Base-by-base conservation (phyloP, 2,797 vertebrate species). In the Telmatherina bonti region DNA sequence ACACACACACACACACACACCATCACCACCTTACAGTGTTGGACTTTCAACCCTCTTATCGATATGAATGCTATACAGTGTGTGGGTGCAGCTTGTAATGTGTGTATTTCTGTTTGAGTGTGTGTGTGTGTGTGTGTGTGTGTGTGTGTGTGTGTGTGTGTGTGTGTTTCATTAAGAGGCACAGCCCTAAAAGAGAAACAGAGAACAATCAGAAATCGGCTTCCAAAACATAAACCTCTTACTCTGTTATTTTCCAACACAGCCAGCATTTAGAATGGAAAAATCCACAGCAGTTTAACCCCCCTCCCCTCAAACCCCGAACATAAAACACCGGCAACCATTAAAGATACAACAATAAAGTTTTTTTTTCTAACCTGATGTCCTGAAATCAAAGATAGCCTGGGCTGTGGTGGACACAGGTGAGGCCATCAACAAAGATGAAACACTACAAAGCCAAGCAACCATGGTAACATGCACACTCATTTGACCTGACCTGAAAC, bases 171-270 rank as follows among this genome's bases (percentile, higher is more conserved):
- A 87, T 89, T 84, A 90, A 80, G 73, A 24, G 64, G 60, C 72
- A 57, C 71, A 80, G 78, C 62, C 67, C 68, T 85, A 74, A 83
- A 85, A 71, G 75, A 82, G 79, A 70, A 88, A 86, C 85, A 87
- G 84, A 85, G 90, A 91, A 91, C 88, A 92, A 90, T 86, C 84
- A 88, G 81, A 91, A 91, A 92, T 92, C 89, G 67, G 91, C 85
- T 92, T 87, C 79, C 73, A 43, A 29, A 74, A 65, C 77, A 66
- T 93, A 93, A 93, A 91, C 91, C 92, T 92, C 91, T 92, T 93
- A 91, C 72, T 82, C 57, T 86, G 67, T 89, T 87, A 84, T 85
- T 90, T 88, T 91, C 83, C 80, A 88, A 89, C 91, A 90, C 86
- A 74, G 82, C 74, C 55, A 53, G 83, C 82, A 85, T 88, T 90